Evolutionary conservation across 2,797 vertebrate species (phyloP).

Genomic region (Platalea minor): DNA sequence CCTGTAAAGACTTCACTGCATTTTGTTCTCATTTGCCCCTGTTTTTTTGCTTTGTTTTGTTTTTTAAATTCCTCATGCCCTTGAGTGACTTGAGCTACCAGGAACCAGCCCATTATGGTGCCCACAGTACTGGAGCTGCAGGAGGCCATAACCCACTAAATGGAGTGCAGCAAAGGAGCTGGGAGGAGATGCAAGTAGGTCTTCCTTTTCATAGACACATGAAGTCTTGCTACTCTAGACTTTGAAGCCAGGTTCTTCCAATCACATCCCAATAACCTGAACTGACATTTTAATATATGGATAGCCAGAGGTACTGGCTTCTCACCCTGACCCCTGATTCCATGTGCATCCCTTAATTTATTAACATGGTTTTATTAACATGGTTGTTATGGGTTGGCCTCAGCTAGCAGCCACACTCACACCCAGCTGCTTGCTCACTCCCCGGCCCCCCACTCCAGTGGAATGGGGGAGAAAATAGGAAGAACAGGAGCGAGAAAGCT

Average conservation of each 20-base stretch:
- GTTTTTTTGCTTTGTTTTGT: background rate
- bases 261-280: background rate
- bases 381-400: background rate
- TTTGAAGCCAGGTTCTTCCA: background rate
- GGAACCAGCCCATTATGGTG: background rate
- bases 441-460: background rate
- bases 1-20: background rate
- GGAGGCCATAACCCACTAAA: background rate
- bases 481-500: background rate
- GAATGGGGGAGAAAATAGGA: background rate
- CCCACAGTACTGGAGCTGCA: background rate
- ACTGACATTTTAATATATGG: background rate
- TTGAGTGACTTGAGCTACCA: background rate
- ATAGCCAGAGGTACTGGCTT: background rate
- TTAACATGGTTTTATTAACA: background rate
- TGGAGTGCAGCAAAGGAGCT: background rate
- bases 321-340: background rate
- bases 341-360: background rate
- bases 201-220: background rate
- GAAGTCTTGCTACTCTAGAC: background rate
- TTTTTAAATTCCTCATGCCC: background rate
- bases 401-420: background rate
- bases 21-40: background rate
- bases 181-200: background rate
- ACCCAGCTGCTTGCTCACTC: background rate